Conservation (phyloP, 1,140 invertebrate species). For the Meteorus sp. region DNA sequence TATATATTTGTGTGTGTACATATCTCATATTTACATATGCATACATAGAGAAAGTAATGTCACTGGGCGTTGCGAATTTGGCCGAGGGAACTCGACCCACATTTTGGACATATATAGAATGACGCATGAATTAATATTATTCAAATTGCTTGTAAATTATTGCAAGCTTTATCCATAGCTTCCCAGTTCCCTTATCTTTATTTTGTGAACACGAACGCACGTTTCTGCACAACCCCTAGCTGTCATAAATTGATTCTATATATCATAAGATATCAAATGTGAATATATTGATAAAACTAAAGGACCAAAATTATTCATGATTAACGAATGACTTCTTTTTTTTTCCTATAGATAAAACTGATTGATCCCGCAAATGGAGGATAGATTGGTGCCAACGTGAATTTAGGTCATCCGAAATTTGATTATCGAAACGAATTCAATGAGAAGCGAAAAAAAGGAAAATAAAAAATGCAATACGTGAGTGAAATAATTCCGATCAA, state of each 20-base stretch:
- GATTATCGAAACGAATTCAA: slow-evolving; percentile 22
- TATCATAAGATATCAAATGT: too few species aligned
- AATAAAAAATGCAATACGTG: too few species aligned
- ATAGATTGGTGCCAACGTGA: not conserved
- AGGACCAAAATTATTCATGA: too few species aligned
- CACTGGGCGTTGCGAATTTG: too few species aligned
- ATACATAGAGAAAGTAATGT: too few species aligned
- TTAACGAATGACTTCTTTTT: not conserved
- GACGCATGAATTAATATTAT: slow-evolving; percentile 19
- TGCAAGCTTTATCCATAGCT: too few species aligned
- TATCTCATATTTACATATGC: not conserved
- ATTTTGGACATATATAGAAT: not conserved
- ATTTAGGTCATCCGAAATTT: slow-evolving; percentile 23
- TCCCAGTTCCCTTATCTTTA: too few species aligned
- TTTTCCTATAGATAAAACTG: not conserved
- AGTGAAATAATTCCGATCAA: too few species aligned
- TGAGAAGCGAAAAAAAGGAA: slow-evolving; percentile 9
- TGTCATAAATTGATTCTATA: too few species aligned
- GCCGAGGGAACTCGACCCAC: not conserved
- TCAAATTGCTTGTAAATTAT: slow-evolving; percentile 16
- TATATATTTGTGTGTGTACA: not conserved
- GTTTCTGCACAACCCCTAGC: too few species aligned
- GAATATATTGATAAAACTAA: too few species aligned
- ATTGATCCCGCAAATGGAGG: not conserved
- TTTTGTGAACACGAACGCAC: not conserved